These are phyloP conservation scores for Eristalinus aeneus DNA, from an alignment of 2,888 invertebrate genomes.

Conservation along the genomic window DNA sequence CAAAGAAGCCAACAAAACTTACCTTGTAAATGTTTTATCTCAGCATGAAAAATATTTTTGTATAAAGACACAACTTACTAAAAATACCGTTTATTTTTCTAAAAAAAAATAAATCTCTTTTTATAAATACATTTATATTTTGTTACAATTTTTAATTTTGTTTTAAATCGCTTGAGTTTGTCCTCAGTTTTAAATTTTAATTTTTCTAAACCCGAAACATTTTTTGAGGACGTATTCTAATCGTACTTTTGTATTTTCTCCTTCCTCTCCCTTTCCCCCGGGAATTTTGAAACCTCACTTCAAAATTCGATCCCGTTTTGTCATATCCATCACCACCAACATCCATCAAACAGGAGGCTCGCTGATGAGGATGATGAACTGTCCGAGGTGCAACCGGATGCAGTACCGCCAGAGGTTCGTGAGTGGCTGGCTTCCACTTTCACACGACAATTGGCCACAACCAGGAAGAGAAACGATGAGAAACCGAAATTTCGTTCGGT, in stretches of 20 bases:
- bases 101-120: neutral
- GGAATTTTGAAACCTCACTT: constrained; percentile 42
- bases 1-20: constrained; percentile 44
- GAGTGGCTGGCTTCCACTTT: constrained; percentile 98
- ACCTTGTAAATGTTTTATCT: constrained; percentile 49
- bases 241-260: constrained; percentile 61
- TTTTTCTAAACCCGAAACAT: constrained; percentile 24
- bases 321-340: constrained; percentile 14
- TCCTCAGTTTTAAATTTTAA: constrained; percentile 28
- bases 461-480: constrained; percentile 88
- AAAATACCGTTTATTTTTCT: constrained; percentile 28
- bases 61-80: constrained; percentile 10
- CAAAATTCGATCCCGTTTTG: constrained; percentile 49
- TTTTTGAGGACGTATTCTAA: constrained; percentile 53
- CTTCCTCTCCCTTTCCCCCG: constrained; percentile 34
- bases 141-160: neutral
- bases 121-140: neutral
- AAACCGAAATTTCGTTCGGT: constrained; percentile 96
- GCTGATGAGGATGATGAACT: constrained; percentile 97
- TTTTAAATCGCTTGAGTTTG: constrained; percentile 50
- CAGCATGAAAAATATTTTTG: constrained; percentile 55
- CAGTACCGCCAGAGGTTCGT: constrained; percentile 96
- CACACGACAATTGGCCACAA: constrained; percentile 92
- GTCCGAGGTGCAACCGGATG: constrained; percentile 97
- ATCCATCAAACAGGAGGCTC: constrained; percentile 83